Evolutionary conservation across 2,888 invertebrate genomes (phyloP).

Genomic region (Andricus quercusramuli): DNA sequence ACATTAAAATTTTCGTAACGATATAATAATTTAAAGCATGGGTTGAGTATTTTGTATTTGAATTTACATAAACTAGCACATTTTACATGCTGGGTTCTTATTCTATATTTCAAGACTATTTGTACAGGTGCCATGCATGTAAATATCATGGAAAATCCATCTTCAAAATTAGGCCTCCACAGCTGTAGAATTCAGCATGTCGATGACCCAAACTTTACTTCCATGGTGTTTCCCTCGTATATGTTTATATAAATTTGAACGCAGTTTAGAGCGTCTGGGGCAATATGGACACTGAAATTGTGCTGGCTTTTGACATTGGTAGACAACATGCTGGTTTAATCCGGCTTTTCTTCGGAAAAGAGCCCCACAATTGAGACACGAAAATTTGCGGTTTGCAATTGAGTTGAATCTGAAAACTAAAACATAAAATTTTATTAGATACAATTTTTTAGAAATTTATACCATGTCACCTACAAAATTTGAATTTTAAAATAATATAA

Average conservation of each 20-base stretch:
- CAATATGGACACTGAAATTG: conserved; percentile 51
- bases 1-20: neutral
- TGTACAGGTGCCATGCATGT: conserved; percentile 14
- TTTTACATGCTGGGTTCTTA: conserved; percentile 4
- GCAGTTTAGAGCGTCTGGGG: conserved; percentile 46
- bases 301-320: conserved; percentile 14
- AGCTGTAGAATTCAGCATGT: conserved; percentile 14
- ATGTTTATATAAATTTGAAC: conserved; percentile 46
- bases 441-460: no score
- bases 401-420: conserved; percentile 18
- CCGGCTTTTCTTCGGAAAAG: conserved; percentile 21
- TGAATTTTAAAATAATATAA: no score
- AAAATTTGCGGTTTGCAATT: neutral
- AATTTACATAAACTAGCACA: conserved; percentile 17
- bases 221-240: conserved; percentile 33
- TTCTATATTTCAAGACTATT: conserved; percentile 1
- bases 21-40: neutral
- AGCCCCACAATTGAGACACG: conserved; percentile 9
- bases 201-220: conserved; percentile 44
- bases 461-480: no score
- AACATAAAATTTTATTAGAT: neutral
- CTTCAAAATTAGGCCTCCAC: neutral
- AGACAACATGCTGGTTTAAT: conserved; percentile 13
- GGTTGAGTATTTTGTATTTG: neutral
- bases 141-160: neutral